These are phyloP conservation scores for Heteronetta atricapilla DNA, from an alignment of 2,113 vertebrate genomes.

Conservation along the genomic window DNA sequence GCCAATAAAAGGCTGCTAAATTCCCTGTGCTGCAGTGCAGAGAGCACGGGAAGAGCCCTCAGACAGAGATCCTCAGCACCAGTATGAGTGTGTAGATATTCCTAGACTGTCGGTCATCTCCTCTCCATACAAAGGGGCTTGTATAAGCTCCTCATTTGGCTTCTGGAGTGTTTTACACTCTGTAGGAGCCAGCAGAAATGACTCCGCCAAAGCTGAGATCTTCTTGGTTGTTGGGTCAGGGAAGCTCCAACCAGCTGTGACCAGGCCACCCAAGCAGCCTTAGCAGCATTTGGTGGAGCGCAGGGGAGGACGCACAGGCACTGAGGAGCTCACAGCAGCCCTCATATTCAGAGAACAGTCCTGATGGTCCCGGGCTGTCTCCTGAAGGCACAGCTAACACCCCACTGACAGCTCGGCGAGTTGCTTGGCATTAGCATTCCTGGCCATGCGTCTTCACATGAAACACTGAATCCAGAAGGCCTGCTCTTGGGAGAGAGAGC, in stretches of 20 bases:
- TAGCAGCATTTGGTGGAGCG: not conserved
- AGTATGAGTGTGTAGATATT: not conserved
- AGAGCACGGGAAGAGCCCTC: not conserved
- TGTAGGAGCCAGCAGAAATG: not conserved
- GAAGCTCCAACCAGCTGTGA: not conserved
- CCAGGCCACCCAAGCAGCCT: not conserved
- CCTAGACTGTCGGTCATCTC: not conserved
- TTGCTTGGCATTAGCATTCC: not conserved
- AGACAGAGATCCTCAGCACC: not conserved
- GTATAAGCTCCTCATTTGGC: not conserved
- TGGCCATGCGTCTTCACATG: not conserved
- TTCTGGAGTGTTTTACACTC: not conserved
- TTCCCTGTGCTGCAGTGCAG: not conserved
- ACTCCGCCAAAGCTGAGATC: not conserved
- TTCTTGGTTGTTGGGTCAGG: not conserved
- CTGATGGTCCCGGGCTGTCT: not conserved
- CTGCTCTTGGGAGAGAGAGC: not conserved
- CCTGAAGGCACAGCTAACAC: not conserved
- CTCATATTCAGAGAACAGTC: not conserved
- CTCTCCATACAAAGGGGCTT: accelerated
- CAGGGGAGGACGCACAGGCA: not conserved
- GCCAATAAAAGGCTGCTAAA: not conserved
- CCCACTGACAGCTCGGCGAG: not conserved
- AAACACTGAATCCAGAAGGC: not conserved
- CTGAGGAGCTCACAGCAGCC: not conserved